Base-by-base conservation (phyloP, 2,888 invertebrate species). In the Oxyteleia sp. region DNA sequence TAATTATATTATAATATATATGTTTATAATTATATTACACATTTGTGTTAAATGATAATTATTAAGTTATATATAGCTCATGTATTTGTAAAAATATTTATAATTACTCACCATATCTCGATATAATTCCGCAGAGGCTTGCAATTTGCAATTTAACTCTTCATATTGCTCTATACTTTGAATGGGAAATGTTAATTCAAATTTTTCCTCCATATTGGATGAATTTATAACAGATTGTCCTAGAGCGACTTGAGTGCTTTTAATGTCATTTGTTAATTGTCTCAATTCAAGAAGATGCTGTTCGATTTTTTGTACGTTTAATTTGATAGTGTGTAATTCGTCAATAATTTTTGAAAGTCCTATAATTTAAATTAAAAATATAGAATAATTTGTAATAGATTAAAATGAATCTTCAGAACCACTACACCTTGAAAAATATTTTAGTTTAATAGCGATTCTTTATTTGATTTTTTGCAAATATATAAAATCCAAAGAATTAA, bases 231-330 rank as follows among this genome's bases (percentile, higher is more conserved):
- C 20, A 2, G 49, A n/a, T 23, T 23, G 23, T 4, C 49, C 49
- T 26, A 49, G 11, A 49, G n/a, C 26, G 3, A 49, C 20, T 49
- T 49, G 20, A 2, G 49, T 49, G 23, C 49, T 49, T 49, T 26
- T 49, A 8, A 49, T 49, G n/a, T 49, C 49, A 23, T 49, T 11
- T 8, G 23, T n/a, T 3, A 32, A 8, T 7, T 32, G 1, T 8
- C 32, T 32, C 8, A 32, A 10, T 32, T 32, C 32, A 8, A 32
- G 32, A 10, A 32, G 32, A 32, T 32, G 32, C 32, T 32, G 5
- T 32, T 32, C 4, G 10, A 7, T 32, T 32, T 8, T 4, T 32
- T 32, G 5, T 7, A 32, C 8, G 8, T 1, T 8, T 10, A 32
- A 7, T 32, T 32, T 32, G 1, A 32, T 4, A 32, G 3, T 32